Evolutionary conservation across 1,140 invertebrate species (phyloP).

Genomic region (Lordiphosa clarofinis): DNA sequence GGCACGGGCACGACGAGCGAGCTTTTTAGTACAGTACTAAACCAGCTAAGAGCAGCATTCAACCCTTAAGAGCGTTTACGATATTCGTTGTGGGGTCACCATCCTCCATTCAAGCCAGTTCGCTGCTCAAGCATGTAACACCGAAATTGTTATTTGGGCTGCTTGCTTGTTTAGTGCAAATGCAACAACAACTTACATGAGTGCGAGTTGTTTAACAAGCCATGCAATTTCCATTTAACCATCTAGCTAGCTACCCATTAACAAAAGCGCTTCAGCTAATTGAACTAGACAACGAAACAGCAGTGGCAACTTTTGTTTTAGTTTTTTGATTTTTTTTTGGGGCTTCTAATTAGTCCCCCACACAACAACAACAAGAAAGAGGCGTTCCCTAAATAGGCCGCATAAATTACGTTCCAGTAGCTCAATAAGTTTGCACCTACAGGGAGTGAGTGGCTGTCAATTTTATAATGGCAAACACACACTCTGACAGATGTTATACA

Average conservation of each 20-base stretch:
- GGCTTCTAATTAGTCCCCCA: constrained; percentile 41
- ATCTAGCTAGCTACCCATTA: constrained; percentile 42
- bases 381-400: constrained; percentile 45
- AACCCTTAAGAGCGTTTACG: constrained; percentile 45
- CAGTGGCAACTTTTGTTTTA: constrained; percentile 19
- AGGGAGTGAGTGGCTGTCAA: constrained; percentile 29
- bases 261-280: constrained; percentile 52
- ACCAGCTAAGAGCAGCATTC: constrained; percentile 29
- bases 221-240: constrained; percentile 59
- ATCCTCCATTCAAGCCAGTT: constrained; percentile 16
- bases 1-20: constrained; percentile 8
- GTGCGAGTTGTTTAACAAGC: constrained; percentile 62
- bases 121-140: constrained; percentile 48
- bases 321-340: constrained; percentile 10
- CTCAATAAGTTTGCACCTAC: constrained; percentile 34
- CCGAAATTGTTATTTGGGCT: constrained; percentile 70
- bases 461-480: constrained; percentile 39
- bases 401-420: constrained; percentile 32
- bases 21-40: constrained; percentile 61
- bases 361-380: constrained; percentile 36
- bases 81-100: constrained; percentile 31
- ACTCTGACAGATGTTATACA: neutral
- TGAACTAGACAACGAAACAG: constrained; percentile 47
- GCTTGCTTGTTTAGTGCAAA: constrained; percentile 61
- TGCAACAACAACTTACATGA: constrained; percentile 40